Evolutionary conservation across 2,113 vertebrate genomes (phyloP).

Genomic region (Oncorhynchus keta): DNA sequence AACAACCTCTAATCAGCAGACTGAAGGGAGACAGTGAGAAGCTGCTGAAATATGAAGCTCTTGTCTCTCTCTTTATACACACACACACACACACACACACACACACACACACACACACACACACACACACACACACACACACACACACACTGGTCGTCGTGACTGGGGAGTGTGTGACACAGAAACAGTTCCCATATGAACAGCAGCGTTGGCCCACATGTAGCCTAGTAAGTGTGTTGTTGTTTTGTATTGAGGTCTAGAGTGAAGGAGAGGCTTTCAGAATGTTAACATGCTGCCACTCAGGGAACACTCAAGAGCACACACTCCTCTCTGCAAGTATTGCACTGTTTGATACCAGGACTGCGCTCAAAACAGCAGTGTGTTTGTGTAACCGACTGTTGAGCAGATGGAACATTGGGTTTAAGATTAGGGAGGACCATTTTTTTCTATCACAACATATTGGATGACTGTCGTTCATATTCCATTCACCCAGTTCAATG

Average conservation of each 20-base stretch:
- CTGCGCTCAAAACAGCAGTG: neutral
- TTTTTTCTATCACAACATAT: too few species aligned
- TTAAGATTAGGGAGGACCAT: too few species aligned
- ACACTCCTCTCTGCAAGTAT: conserved; percentile 40
- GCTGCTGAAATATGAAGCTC: conserved; percentile 58
- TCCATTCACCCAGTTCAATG: too few species aligned
- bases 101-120: conserved; percentile 18
- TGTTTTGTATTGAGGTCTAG: conserved; percentile 49
- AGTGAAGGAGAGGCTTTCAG: conserved; percentile 42
- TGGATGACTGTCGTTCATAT: too few species aligned
- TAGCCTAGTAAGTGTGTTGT: conserved; percentile 1
- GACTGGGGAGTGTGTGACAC: too few species aligned
- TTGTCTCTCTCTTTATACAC: conserved; percentile 47
- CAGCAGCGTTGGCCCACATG: too few species aligned
- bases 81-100: conserved; percentile 20
- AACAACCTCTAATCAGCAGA: conserved; percentile 61
- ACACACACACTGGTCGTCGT: neutral
- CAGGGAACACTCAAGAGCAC: conserved; percentile 39
- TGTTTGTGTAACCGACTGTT: too few species aligned
- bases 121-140: conserved; percentile 25
- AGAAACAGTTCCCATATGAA: too few species aligned
- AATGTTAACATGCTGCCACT: conserved; percentile 49
- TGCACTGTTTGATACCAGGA: conserved; percentile 1
- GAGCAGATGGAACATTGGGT: too few species aligned
- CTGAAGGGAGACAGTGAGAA: conserved; percentile 55